Percentiles rank a stretch among this genome's conserved stretches.
phyloP scores from a whole-genome alignment of 2,888 invertebrate species.

The Choristoneura rosaceana region DNA sequence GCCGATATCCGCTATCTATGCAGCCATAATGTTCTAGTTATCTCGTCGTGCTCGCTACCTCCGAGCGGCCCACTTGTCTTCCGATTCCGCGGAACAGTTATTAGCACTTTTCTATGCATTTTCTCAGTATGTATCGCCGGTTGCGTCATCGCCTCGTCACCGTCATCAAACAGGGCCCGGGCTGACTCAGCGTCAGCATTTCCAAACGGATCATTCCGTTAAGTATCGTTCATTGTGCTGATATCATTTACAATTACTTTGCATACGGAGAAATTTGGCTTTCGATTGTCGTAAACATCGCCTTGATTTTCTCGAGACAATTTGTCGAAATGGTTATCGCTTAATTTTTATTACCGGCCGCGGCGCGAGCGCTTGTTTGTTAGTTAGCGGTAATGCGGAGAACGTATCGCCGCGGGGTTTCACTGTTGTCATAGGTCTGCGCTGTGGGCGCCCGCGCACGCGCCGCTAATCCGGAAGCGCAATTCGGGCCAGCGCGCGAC shows the following conservation, averaged over 20 bases:
- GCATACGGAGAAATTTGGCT: slow-evolving; percentile 32
- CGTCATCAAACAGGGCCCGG: neutral
- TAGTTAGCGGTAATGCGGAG: slow-evolving; percentile 23
- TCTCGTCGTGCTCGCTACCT: slow-evolving; percentile 13
- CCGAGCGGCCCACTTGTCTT: slow-evolving; percentile 15
- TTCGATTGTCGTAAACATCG: slow-evolving; percentile 13
- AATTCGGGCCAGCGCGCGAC: slow-evolving; percentile 59
- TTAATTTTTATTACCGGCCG: slow-evolving; percentile 18
- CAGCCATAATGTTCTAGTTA: slow-evolving; percentile 24
- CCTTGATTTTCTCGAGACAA: slow-evolving; percentile 17
- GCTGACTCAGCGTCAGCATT: slow-evolving; percentile 13
- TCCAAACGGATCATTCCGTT: slow-evolving; percentile 8
- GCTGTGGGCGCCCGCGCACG: slow-evolving; percentile 21
- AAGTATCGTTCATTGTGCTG: slow-evolving; percentile 15
- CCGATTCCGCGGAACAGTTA: slow-evolving; percentile 19
- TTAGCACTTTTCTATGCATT: slow-evolving; percentile 26
- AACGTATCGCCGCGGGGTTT: slow-evolving; percentile 10
- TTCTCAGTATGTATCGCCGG: slow-evolving; percentile 20
- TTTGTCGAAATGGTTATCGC: slow-evolving; percentile 24
- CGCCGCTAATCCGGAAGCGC: slow-evolving; percentile 66
- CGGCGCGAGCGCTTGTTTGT: slow-evolving; percentile 25
- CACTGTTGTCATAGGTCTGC: slow-evolving; percentile 1
- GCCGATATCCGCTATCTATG: neutral
- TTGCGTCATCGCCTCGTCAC: slow-evolving; percentile 27
- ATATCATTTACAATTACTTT: slow-evolving; percentile 23